These are phyloP conservation scores for Atherinosoma microstoma DNA, from an alignment of 2,797 vertebrate species.

Conservation along the genomic window DNA sequence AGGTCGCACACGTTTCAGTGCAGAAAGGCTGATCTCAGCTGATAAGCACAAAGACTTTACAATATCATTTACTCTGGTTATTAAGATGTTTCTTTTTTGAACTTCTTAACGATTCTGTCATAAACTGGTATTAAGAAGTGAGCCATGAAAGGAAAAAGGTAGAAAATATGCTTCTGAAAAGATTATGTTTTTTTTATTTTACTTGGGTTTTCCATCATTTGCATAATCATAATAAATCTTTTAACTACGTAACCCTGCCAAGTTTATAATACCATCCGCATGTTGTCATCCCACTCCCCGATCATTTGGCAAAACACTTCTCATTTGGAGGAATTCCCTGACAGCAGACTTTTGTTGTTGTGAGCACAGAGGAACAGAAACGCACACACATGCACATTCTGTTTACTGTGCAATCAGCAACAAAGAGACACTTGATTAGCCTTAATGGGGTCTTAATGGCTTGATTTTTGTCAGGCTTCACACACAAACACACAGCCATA, in stretches of 20 bases:
- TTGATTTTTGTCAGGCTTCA: constrained; percentile 14
- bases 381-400: constrained; percentile 3
- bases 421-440: constrained; percentile 19
- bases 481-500: neutral
- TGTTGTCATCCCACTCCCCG: neutral
- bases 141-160: neutral
- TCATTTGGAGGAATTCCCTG: constrained; percentile 8
- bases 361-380: neutral
- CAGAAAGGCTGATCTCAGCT: too few relatives aligned
- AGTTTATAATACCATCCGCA: neutral
- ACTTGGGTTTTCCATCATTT: neutral
- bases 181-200: neutral
- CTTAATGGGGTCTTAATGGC: constrained; percentile 16
- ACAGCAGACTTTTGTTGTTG: neutral
- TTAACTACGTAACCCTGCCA: neutral
- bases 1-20: too few relatives aligned
- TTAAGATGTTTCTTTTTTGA: too few relatives aligned
- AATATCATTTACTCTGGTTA: neutral
- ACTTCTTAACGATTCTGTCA: neutral
- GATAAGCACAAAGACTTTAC: neutral
- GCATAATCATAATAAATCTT: neutral
- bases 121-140: neutral
- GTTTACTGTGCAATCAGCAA: constrained; percentile 12
- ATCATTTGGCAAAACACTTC: neutral
- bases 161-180: neutral